phyloP scores from a whole-genome alignment of 2,888 invertebrate genomes.

The Lampropteryx suffumata region DNA sequence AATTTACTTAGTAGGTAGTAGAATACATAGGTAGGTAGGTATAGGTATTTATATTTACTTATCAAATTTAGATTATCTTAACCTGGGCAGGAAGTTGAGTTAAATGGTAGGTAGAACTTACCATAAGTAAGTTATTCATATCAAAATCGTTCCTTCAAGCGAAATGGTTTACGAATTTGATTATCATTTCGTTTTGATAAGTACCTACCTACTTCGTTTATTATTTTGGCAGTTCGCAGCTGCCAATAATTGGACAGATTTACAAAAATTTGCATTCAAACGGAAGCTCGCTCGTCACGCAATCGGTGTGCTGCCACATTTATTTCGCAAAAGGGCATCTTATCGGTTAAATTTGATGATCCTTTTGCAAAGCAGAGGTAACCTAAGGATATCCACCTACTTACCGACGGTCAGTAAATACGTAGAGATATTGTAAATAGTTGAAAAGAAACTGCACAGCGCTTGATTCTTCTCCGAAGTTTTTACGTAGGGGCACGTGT shows the following conservation, averaged over 20 bases:
- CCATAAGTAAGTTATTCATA: conserved; percentile 7
- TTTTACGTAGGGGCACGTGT: conserved; percentile 77
- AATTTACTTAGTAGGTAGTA: too few species aligned
- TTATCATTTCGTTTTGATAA: conserved; percentile 47
- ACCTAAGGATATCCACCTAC: too few species aligned
- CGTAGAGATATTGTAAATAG: conserved; percentile 23
- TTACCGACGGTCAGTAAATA: not conserved
- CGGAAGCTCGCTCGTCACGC: conserved; percentile 30
- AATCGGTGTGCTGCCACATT: conserved; percentile 16
- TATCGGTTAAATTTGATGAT: not conserved
- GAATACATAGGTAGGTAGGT: too few species aligned
- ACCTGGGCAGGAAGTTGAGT: too few species aligned
- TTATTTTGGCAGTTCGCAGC: conserved; percentile 44
- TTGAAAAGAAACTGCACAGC: conserved; percentile 53
- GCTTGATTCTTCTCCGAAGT: conserved; percentile 58
- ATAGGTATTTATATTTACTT: too few species aligned
- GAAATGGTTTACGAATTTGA: conserved; percentile 51
- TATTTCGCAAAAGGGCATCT: conserved; percentile 7
- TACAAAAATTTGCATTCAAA: conserved; percentile 58
- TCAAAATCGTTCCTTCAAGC: conserved; percentile 39
- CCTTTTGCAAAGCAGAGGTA: too few species aligned
- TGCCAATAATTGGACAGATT: conserved; percentile 66
- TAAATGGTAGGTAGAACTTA: not conserved
- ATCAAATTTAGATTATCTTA: too few species aligned
- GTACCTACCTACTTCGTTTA: not conserved